phyloP scores from a whole-genome alignment of 2,113 vertebrate genomes.

The Megatriorchis doriae region DNA sequence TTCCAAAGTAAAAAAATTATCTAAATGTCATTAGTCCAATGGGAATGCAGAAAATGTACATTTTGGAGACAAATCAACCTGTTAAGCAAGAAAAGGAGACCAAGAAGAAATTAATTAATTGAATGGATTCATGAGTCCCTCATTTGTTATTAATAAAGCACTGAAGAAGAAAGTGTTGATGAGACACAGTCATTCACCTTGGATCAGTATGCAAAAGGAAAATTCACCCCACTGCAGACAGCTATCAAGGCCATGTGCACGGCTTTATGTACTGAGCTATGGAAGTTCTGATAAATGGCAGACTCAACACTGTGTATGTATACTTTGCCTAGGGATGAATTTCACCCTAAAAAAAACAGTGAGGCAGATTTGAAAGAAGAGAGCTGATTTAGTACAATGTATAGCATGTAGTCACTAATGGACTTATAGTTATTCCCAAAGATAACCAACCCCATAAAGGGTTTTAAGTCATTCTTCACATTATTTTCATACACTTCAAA shows the following conservation, averaged over 20 bases:
- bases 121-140: conserved; percentile 24
- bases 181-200: conserved; percentile 36
- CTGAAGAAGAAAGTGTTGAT: conserved; percentile 47
- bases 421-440: background rate
- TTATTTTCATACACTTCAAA: conserved; percentile 3
- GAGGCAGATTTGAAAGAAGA: background rate
- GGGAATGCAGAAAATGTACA: conserved; percentile 55
- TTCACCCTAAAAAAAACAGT: background rate
- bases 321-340: background rate
- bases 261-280: background rate
- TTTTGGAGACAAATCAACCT: conserved; percentile 62
- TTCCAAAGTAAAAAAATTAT: conserved; percentile 22
- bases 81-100: conserved; percentile 40
- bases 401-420: background rate
- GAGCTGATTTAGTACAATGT: background rate
- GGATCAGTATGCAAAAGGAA: background rate
- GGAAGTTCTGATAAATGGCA: background rate
- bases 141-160: conserved; percentile 61
- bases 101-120: conserved; percentile 55
- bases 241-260: background rate
- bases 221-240: background rate
- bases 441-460: background rate
- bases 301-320: background rate
- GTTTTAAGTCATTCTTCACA: background rate
- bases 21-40: conserved; percentile 50